These are phyloP conservation scores for Pterois miles DNA, from an alignment of 2,797 vertebrate genomes.

Conservation along the genomic window DNA sequence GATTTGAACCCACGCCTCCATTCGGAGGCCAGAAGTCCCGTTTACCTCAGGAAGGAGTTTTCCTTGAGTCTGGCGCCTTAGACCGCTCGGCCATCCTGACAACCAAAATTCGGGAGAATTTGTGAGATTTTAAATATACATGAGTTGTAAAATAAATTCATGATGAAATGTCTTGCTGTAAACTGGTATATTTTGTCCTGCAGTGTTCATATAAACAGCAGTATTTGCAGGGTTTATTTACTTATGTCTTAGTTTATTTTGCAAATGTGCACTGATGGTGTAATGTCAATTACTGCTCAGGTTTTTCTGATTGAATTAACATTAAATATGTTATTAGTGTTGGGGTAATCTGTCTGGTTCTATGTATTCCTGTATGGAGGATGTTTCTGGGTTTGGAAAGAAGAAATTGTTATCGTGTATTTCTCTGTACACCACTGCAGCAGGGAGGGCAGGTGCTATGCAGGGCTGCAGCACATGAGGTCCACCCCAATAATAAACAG, in stretches of 20 bases:
- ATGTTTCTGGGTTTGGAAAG: not conserved
- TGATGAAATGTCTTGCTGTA: not conserved
- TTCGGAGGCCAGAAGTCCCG: too few species aligned
- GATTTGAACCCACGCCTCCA: too few species aligned
- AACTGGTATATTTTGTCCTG: not conserved
- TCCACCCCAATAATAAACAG: too few species aligned
- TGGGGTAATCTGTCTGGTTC: not conserved
- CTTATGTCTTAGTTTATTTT: not conserved
- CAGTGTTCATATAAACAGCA: not conserved
- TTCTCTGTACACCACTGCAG: not conserved
- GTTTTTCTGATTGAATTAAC: not conserved
- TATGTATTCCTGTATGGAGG: not conserved
- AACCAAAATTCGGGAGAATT: too few species aligned
- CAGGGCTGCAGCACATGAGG: too few species aligned
- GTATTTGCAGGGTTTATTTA: not conserved
- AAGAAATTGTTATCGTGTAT: not conserved
- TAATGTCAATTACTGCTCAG: not conserved
- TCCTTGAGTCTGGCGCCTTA: too few species aligned
- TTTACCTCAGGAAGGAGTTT: too few species aligned
- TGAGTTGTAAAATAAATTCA: not conserved
- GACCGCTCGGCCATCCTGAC: too few species aligned
- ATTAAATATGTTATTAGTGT: not conserved
- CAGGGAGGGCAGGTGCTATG: too few species aligned
- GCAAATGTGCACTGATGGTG: not conserved
- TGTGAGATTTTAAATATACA: too few species aligned